Percentiles rank a stretch among this genome's conserved stretches.
phyloP scores from a whole-genome alignment of 2,797 vertebrate species.

The Rhinichthys osculus region DNA sequence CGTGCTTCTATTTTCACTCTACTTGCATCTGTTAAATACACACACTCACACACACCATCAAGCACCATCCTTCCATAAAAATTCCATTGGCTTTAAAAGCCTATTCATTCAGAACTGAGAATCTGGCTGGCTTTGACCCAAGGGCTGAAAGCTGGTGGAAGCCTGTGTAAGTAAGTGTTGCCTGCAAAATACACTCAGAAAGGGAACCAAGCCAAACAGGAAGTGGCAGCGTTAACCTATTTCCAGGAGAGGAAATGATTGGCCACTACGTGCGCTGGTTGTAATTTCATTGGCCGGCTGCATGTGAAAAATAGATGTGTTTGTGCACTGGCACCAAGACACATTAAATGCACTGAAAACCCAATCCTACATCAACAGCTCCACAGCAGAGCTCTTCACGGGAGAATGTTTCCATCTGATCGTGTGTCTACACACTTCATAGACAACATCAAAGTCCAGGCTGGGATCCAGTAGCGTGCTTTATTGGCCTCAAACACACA shows the following conservation, averaged over 20 bases:
- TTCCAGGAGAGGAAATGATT: slow-evolving; percentile 29
- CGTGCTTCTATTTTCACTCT: neutral
- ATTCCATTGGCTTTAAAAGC: slow-evolving; percentile 37
- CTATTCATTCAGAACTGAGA: slow-evolving; percentile 22
- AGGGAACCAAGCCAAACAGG: slow-evolving; percentile 38
- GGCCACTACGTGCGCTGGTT: neutral
- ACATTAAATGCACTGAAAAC: neutral
- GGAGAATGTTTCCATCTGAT: slow-evolving; percentile 18
- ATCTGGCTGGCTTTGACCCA: slow-evolving; percentile 33
- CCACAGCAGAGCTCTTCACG: neutral
- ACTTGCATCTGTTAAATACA: slow-evolving; percentile 16
- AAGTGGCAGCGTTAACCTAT: slow-evolving; percentile 37
- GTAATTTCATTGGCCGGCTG: neutral
- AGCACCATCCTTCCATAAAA: slow-evolving; percentile 33
- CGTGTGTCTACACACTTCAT: neutral
- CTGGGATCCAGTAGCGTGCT: neutral
- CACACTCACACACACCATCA: slow-evolving; percentile 18
- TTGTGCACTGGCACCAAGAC: neutral
- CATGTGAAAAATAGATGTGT: neutral
- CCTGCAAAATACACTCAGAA: slow-evolving; percentile 22
- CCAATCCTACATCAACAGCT: slow-evolving; percentile 1
- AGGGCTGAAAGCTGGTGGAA: slow-evolving; percentile 17
- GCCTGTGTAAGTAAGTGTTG: slow-evolving; percentile 16
- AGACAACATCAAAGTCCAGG: slow-evolving; percentile 14
- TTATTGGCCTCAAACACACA: slow-evolving; percentile 3